Base-by-base conservation (phyloP, 2,888 invertebrate species). In the Aproaerema taeniolella region DNA sequence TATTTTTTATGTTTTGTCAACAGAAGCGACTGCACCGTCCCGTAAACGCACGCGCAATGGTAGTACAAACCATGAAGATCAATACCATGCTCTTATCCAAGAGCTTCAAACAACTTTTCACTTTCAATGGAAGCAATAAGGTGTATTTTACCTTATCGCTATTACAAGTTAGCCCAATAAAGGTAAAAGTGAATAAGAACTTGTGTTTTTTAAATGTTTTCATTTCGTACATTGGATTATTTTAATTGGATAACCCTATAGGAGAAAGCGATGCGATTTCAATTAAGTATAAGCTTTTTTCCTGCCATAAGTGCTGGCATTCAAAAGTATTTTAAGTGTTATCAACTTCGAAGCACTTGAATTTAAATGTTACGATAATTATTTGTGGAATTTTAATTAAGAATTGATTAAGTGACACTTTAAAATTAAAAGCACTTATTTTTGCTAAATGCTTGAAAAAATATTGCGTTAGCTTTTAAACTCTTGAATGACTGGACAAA, bases 111-210 rank as follows among this genome's bases (percentile, higher is more conserved):
- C 10, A 7, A 28, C 4, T 17, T 37, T 30, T 14, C 9, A 25
- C 30, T 30, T 30, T 14, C 5, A 3, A 1, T 14, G 9, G 1
- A 11, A 9, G n/a, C 5, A 2, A 13, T 16, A 30, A 13, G 30
- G 20, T 13, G 1, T n/a, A 9, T 20, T 26, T 14, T 28, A 15
- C 5, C 4, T 6, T 15, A 14, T 14, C 14, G 14, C 20, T 20
- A 28, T 28, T 28, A 3, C 4, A 28, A 28, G 7, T 28, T 28
- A 20, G 12, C 17, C 14, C 30, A 30, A 8, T 9, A 36, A 24
- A 38, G 31, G 42, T 42, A 38, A 38, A 42, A 42, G 42, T 42
- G 31, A 42, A 33, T 34, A 30, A 38, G 14, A 17, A 11, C 10
- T 20, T 14, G n/a, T n/a, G n/a, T 33, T 34, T 31, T 24, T 38